phyloP scores from a whole-genome alignment of 1,140 invertebrate species.

The Hypothenemus hampei region DNA sequence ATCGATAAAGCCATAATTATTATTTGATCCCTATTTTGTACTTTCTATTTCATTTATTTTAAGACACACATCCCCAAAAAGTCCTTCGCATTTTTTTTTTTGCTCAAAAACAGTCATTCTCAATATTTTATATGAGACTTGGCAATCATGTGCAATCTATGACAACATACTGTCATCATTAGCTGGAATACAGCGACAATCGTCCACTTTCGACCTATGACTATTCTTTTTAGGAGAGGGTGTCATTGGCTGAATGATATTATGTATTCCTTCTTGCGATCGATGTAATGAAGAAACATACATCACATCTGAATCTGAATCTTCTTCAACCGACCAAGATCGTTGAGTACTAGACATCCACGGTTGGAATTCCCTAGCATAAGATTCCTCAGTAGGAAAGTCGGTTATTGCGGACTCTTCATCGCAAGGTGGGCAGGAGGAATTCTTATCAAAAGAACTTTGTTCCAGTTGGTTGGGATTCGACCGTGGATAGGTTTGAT shows the following conservation, averaged over 20 bases:
- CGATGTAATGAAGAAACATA: neutral
- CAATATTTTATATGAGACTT: neutral
- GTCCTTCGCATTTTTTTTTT: too few relatives aligned
- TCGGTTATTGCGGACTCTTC: neutral
- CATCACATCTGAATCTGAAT: slow-evolving; percentile 1
- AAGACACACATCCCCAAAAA: too few relatives aligned
- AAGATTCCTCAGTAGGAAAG: slow-evolving; percentile 4
- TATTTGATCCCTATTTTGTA: too few relatives aligned
- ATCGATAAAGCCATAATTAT: too few relatives aligned
- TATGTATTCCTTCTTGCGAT: slow-evolving; percentile 15
- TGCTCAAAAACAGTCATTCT: too few relatives aligned
- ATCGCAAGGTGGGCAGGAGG: neutral
- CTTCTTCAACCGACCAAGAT: neutral
- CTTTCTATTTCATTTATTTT: too few relatives aligned
- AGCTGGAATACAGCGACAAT: neutral
- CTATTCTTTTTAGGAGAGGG: neutral
- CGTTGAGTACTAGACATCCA: neutral
- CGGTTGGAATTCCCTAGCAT: neutral
- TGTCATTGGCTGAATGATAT: slow-evolving; percentile 7
- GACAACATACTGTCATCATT: neutral
- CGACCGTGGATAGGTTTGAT: neutral
- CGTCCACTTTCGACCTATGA: neutral
- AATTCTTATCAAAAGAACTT: too few relatives aligned
- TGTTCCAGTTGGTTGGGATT: too few relatives aligned
- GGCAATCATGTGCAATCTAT: neutral